Percentiles rank a stretch among this genome's conserved stretches.
Evolutionary conservation across 2,888 invertebrate species (phyloP).

Genomic region (Lepeophtheirus nordmannii): DNA sequence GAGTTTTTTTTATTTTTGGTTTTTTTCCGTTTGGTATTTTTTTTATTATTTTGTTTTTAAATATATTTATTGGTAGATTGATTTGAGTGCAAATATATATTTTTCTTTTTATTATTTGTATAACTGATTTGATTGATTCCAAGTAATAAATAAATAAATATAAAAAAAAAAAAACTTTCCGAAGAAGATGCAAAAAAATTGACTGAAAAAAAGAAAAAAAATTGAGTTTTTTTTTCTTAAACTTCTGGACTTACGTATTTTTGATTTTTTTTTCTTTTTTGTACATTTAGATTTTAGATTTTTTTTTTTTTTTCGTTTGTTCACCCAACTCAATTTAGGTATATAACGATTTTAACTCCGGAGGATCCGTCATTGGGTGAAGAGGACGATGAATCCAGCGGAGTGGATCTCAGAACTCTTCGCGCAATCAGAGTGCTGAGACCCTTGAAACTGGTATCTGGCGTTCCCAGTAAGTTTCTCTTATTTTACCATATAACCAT

Average conservation of each 20-base stretch:
- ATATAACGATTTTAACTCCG: conserved; percentile 22
- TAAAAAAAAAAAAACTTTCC: too few relatives aligned
- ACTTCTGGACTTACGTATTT: conserved; percentile 4
- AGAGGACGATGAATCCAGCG: conserved; percentile 25
- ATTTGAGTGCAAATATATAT: too few relatives aligned
- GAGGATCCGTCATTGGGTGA: background rate
- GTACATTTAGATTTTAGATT: conserved; percentile 3
- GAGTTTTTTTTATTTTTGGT: too few relatives aligned
- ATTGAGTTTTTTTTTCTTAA: background rate
- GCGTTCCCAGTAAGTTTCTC: conserved; percentile 93
- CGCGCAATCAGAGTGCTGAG: conserved; percentile 99
- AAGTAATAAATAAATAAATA: too few relatives aligned
- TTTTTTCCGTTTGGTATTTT: too few relatives aligned
- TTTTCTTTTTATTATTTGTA: too few relatives aligned
- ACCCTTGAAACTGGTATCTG: conserved; percentile 99
- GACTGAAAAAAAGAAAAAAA: too few relatives aligned
- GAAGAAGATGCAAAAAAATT: too few relatives aligned
- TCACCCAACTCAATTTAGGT: conserved; percentile 12
- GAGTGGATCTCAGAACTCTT: conserved; percentile 82
- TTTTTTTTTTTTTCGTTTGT: conserved; percentile 5
- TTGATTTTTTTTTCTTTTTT: background rate
- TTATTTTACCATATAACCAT: background rate
- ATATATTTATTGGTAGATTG: too few relatives aligned
- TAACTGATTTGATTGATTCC: too few relatives aligned
- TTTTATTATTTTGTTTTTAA: too few relatives aligned